Conservation (phyloP, 2,113 vertebrate genomes). For the Peromyscus polionotus region DNA sequence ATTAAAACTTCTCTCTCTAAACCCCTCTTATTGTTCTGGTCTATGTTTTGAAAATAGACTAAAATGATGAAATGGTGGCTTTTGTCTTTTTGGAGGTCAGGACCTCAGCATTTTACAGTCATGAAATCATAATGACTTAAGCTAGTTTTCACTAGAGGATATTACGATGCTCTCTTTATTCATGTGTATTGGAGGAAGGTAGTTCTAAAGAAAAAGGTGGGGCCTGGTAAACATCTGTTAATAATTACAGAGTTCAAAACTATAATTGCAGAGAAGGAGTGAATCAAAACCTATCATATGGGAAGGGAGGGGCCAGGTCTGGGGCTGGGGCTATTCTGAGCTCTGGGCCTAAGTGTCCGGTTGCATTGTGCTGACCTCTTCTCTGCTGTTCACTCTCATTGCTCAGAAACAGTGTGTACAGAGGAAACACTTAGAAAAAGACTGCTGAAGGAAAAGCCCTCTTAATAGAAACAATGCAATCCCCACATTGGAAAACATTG, state of each 20-base stretch:
- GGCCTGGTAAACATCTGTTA: constrained; percentile 39
- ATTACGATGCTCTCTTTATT: constrained; percentile 32
- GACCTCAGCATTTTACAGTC: constrained; percentile 46
- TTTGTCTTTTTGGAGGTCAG: constrained; percentile 50
- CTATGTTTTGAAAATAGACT: constrained; percentile 10
- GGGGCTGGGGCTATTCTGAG: constrained; percentile 76
- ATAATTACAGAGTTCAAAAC: constrained; percentile 45
- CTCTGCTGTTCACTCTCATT: constrained; percentile 47
- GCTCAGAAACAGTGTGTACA: constrained; percentile 60
- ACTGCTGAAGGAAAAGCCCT: constrained; percentile 68
- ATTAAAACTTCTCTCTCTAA: neutral
- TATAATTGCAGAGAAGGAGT: constrained; percentile 17
- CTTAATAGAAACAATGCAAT: constrained; percentile 59
- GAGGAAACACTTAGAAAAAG: constrained; percentile 67
- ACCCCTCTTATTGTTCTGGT: neutral
- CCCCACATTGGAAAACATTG: neutral
- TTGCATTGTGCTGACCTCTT: constrained; percentile 77
- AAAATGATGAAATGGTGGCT: constrained; percentile 20
- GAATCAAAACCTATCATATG: constrained; percentile 59
- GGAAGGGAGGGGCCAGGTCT: constrained; percentile 22
- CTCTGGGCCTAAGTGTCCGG: constrained; percentile 40
- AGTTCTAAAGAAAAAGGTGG: constrained; percentile 24
- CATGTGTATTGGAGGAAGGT: constrained; percentile 1
- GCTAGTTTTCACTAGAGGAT: constrained; percentile 50
- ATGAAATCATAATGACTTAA: constrained; percentile 68